Base-by-base conservation (phyloP, 2,113 vertebrate genomes). In the Aegotheles bennettii region DNA sequence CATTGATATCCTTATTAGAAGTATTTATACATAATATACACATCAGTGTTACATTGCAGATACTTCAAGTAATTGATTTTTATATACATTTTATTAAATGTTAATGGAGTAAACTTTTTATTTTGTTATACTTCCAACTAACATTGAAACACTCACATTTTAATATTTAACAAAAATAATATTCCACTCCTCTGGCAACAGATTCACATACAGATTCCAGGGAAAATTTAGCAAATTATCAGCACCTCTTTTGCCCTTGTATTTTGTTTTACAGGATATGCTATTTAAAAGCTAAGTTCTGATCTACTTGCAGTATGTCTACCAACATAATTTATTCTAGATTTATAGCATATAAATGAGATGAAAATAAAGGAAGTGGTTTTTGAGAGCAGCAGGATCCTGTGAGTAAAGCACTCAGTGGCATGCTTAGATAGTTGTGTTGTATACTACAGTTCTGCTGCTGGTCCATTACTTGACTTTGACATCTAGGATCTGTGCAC, bases 71-170 rank as follows among this genome's bases (percentile, higher is more conserved):
- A 59, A 73, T 13, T 76, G 0, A 1, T 13, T 74, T 47, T 89
- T 63, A 13, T 36, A 20, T 45, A 36, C 17, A n/a, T 0, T 59
- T 69, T 56, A 9, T 64, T 45, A 45, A 40, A 69, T 67, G 6
- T 54, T 67, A 53, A 26, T 21, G 42, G 19, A 43, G 14, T 54
- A 38, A 21, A 13, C 2, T 26, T 11, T 75, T 35, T 35, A 29
- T 13, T 79, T 57, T 43, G 79, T 59, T 56, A 20, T 77, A 38
- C 6, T 54, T 54, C 28, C 31, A 67, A n/a, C n/a, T 75, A 3
- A 53, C 3, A 2, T 36, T 80, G 19, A 84, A 69, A 40, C 53
- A 5, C 7, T 61, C 0, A 0, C 2, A 2, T 29, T 33, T 48
- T 61, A 85, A 8, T 31, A 28, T 16, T 5, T 65, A 81, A 60